Evolutionary conservation across 1,140 invertebrate genomes (phyloP), one percentile per base, ranked within the genome.

Genomic region (Pinna nobilis): DNA sequence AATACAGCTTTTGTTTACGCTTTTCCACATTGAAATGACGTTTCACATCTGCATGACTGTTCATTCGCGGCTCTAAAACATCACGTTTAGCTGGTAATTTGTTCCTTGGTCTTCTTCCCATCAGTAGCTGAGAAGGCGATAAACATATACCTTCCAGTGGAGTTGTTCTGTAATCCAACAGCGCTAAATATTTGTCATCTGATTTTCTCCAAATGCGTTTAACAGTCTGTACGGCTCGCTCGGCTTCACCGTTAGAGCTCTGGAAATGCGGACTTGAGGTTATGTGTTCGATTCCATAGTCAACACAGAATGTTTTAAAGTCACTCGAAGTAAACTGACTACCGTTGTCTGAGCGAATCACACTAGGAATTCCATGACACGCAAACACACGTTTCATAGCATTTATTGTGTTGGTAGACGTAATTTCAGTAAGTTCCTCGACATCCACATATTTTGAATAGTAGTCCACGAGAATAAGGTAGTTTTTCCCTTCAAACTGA

Each of bases 201-300:
- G 60, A 47, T 39, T 77, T 77, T 44, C 30, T 59, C 71, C 75
- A 77, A 11, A 80, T 28, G 59, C 55, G 66, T 39, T 80, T 78
- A 15, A 78, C 76, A 13, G 72, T 78, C 53, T 80, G 78, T 55
- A 78, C 65, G 32, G 78, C 76, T 37, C 68, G 41, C 49, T 80
- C 75, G 11, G 74, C 74, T 51, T 73, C 78, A 41, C 66, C 78
- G 59, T 77, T n/a, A n/a, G n/a, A n/a, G n/a, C n/a, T n/a, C n/a
- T n/a, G n/a, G n/a, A n/a, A n/a, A n/a, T n/a, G n/a, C 15, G 78
- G 72, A 47, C 72, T 76, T 23, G 53, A 73, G 13, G 66, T 77
- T 11, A 66, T 41, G 41, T 77, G 74, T 37, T 76, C 7, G 44
- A 79, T 72, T n/a, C 65, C 60, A 55, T 76, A 79, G 11, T 68